Evolutionary conservation across 2,113 vertebrate species (phyloP).

Genomic region (Tamias sibiricus): DNA sequence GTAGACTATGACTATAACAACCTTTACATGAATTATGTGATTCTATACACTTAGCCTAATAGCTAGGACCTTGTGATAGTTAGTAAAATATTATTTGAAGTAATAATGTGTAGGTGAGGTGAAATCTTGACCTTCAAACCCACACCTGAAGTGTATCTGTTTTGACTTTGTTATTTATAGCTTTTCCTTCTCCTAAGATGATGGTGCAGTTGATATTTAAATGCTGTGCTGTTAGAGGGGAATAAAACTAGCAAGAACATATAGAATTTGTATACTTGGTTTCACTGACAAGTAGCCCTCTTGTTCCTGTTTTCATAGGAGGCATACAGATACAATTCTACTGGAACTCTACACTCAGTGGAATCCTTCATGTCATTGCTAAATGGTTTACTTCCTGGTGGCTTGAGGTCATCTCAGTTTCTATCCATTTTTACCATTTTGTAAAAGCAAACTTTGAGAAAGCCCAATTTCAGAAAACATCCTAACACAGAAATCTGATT

Average conservation of each 20-base stretch:
- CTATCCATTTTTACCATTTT: not conserved
- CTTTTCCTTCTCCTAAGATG: not conserved
- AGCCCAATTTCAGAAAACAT: not conserved
- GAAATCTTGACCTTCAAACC: not conserved
- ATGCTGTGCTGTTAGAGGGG: not conserved
- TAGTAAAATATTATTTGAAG: not conserved
- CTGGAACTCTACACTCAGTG: not conserved
- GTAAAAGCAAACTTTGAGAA: slow-evolving; percentile 19
- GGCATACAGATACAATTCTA: not conserved
- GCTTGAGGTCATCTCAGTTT: not conserved
- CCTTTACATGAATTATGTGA: not conserved
- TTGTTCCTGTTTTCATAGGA: not conserved
- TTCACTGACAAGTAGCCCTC: not conserved
- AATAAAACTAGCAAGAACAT: not conserved
- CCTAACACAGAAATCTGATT: slow-evolving; percentile 1
- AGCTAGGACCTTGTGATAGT: not conserved
- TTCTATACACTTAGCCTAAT: not conserved
- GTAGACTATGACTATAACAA: not conserved
- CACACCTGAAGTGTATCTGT: not conserved
- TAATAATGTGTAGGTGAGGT: not conserved
- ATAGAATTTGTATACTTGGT: not conserved
- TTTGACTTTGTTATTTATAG: not conserved
- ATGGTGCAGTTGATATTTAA: not conserved
- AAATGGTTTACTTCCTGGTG: not conserved
- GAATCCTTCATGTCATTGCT: not conserved